Conservation (phyloP, 2,888 invertebrate genomes). For the Drosophila diplacantha region DNA sequence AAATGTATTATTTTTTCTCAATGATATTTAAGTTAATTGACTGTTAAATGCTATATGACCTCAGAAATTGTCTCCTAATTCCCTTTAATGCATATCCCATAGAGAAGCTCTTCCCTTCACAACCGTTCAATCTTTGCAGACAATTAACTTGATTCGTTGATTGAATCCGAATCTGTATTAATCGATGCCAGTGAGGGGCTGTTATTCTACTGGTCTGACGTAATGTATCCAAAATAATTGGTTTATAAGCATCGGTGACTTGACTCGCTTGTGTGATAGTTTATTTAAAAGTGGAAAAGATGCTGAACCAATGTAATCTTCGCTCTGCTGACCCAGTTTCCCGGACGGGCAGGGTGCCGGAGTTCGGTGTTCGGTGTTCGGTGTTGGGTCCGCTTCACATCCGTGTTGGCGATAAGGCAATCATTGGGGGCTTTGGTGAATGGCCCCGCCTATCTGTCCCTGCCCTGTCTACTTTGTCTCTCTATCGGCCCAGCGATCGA, state of each 20-base stretch:
- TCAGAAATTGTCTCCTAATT: not conserved
- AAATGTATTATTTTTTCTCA: not conserved
- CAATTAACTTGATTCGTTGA: not conserved
- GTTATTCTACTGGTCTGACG: conserved; percentile 5
- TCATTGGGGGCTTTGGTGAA: conserved; percentile 6
- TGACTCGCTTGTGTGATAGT: not conserved
- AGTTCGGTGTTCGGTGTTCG: no score
- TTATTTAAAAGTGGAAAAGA: not conserved
- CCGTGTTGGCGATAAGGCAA: conserved; percentile 22
- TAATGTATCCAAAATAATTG: conserved; percentile 11
- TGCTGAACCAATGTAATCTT: not conserved
- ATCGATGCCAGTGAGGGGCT: not conserved
- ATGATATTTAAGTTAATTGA: not conserved
- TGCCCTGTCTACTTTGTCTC: conserved; percentile 9
- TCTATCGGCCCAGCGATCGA: conserved; percentile 12
- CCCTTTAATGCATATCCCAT: no score
- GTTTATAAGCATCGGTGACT: not conserved
- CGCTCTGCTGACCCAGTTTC: conserved; percentile 9
- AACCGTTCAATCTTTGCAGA: not conserved
- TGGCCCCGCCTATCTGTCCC: conserved; percentile 28
- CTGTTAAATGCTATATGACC: not conserved
- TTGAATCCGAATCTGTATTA: not conserved
- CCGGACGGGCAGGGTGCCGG: not conserved
- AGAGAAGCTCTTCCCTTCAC: not conserved
- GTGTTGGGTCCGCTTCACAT: no score